Evolutionary conservation across 1,140 invertebrate species (phyloP).

Genomic region (Papilio helenus): DNA sequence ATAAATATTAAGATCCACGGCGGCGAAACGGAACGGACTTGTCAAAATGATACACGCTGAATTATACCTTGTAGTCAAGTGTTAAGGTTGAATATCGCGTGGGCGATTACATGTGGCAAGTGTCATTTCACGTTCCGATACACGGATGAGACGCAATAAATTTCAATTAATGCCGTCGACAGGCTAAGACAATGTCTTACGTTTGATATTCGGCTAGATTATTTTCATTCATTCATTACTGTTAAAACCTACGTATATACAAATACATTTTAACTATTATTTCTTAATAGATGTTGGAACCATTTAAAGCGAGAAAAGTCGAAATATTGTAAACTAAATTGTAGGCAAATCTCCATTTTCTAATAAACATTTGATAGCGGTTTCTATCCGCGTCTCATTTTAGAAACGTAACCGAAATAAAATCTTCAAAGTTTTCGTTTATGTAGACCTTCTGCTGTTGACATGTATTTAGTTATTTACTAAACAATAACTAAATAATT

Average conservation of each 20-base stretch:
- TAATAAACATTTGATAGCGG: too few species aligned
- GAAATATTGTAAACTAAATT: too few species aligned
- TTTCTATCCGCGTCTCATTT: too few species aligned
- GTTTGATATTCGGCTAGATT: constrained; percentile 68
- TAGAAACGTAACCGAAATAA: too few species aligned
- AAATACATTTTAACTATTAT: neutral
- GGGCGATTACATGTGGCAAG: constrained; percentile 43
- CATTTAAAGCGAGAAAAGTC: too few species aligned
- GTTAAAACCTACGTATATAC: neutral
- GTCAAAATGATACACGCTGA: constrained; percentile 43
- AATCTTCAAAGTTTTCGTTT: too few species aligned
- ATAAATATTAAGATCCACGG: constrained; percentile 63
- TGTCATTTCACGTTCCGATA: constrained; percentile 61
- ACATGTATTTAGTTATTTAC: too few species aligned
- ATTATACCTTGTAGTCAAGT: constrained; percentile 42
- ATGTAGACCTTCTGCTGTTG: too few species aligned
- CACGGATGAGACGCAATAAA: constrained; percentile 74
- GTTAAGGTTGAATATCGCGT: constrained; percentile 54
- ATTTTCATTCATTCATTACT: constrained; percentile 53
- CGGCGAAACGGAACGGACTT: constrained; percentile 56
- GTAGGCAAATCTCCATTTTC: too few species aligned
- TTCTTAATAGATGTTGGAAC: too few species aligned
- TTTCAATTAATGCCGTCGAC: constrained; percentile 79
- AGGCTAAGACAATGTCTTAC: constrained; percentile 70
- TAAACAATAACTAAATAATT: too few species aligned